Percentiles rank a stretch among this genome's conserved stretches.
Conservation (phyloP, 2,888 invertebrate species). For the Chelonus formosanus region DNA sequence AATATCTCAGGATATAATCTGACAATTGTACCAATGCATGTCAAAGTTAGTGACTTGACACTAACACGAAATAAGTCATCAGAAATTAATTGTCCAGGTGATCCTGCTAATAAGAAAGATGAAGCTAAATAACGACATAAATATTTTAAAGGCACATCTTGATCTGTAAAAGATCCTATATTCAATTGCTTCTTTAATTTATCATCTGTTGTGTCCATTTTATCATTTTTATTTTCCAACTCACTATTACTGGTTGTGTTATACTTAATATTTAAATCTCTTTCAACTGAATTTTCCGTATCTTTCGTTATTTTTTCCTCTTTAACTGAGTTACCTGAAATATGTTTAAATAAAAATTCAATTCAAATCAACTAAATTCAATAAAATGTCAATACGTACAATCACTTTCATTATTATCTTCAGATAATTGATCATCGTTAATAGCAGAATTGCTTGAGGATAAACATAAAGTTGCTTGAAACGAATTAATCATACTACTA, state of each 20-base stretch:
- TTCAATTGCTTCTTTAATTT: conserved; percentile 60
- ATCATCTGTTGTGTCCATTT: neutral
- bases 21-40: conserved; percentile 80
- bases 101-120: conserved; percentile 77
- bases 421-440: conserved; percentile 31
- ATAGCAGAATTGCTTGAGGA: conserved; percentile 48
- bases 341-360: too few relatives aligned
- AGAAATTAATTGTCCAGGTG: conserved; percentile 70
- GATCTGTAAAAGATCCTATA: conserved; percentile 74
- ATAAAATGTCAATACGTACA: too few relatives aligned
- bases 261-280: too few relatives aligned
- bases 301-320: too few relatives aligned
- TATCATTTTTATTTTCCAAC: neutral
- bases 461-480: conserved; percentile 35
- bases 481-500: conserved; percentile 48
- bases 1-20: conserved; percentile 79
- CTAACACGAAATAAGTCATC: conserved; percentile 87
- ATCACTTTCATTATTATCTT: too few relatives aligned
- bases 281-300: too few relatives aligned
- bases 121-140: conserved; percentile 78
- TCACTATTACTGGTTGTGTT: neutral
- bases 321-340: too few relatives aligned
- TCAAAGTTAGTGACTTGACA: conserved; percentile 86
- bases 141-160: conserved; percentile 74
- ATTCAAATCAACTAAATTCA: too few relatives aligned